These are phyloP conservation scores for Bombus difficillimus DNA, from an alignment of 1,140 invertebrate genomes.

Conservation along the genomic window DNA sequence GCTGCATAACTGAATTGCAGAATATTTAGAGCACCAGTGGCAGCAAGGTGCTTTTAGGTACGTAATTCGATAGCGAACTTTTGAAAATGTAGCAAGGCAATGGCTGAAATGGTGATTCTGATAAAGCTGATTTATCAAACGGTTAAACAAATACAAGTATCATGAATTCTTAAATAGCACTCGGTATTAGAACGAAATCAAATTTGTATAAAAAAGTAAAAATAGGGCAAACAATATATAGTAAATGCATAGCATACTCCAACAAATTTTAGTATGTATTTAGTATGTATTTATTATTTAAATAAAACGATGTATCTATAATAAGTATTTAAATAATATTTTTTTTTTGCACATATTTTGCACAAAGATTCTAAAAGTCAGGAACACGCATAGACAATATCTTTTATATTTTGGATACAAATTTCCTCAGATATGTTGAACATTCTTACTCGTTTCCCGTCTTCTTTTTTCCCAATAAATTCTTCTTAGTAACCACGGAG, in stretches of 20 bases:
- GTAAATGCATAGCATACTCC: no score
- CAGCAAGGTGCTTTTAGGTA: conserved; percentile 68
- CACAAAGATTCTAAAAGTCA: no score
- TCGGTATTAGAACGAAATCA: no score
- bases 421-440: conserved; percentile 4
- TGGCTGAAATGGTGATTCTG: conserved; percentile 45
- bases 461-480: conserved; percentile 38
- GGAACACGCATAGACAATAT: background rate
- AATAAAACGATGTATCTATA: no score
- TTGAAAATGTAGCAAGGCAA: conserved; percentile 63
- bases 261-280: no score
- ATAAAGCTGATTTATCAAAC: conserved; percentile 13
- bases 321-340: no score
- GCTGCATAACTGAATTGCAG: conserved; percentile 68
- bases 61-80: conserved; percentile 70
- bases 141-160: background rate
- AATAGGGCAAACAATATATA: background rate
- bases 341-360: no score
- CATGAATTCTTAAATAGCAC: background rate
- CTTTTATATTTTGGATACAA: background rate
- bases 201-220: background rate
- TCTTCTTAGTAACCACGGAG: conserved; percentile 61
- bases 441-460: conserved; percentile 9
- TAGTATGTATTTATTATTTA: no score
- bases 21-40: conserved; percentile 64